Conservation (phyloP, 1,140 invertebrate species). For the Brachionus manjavacas region DNA sequence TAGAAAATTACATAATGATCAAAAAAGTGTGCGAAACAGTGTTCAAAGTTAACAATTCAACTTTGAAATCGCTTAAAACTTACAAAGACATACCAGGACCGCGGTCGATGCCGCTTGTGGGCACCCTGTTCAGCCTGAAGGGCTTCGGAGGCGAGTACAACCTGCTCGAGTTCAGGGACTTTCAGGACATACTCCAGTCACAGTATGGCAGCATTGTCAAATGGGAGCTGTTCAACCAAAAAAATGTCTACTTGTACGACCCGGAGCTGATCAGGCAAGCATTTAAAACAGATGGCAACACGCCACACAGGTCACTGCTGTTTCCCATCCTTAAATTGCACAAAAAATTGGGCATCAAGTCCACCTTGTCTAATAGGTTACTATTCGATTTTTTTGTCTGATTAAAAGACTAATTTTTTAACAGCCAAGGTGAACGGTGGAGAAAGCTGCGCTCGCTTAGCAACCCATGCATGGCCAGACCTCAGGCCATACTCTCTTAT, state of each 20-base stretch:
- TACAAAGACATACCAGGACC: constrained; percentile 29
- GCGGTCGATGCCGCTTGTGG: not conserved
- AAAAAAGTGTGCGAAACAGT: constrained; percentile 3
- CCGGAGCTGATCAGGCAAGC: constrained; percentile 15
- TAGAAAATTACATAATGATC: not conserved
- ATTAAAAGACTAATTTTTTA: not conserved
- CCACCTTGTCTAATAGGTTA: constrained; percentile 12
- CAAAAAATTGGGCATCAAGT: constrained; percentile 9
- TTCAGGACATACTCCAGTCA: not conserved
- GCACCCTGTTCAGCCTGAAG: not conserved
- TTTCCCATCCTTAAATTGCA: constrained; percentile 4
- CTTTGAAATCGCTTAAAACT: not conserved
- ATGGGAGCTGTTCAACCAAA: constrained; percentile 30
- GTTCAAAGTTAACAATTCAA: not conserved
- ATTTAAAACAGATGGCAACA: constrained; percentile 23
- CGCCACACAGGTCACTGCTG: not conserved
- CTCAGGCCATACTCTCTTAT: constrained; percentile 8
- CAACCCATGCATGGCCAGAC: constrained; percentile 24
- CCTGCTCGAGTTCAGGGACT: constrained; percentile 24
- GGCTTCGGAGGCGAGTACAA: constrained; percentile 36
- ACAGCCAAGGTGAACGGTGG: constrained; percentile 36
- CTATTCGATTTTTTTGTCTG: not conserved
- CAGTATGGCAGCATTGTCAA: constrained; percentile 37
- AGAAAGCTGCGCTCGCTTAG: constrained; percentile 6
- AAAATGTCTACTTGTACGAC: constrained; percentile 35